Base-by-base conservation (phyloP, 2,888 invertebrate genomes). In the Drosophila parthenogenetica region DNA sequence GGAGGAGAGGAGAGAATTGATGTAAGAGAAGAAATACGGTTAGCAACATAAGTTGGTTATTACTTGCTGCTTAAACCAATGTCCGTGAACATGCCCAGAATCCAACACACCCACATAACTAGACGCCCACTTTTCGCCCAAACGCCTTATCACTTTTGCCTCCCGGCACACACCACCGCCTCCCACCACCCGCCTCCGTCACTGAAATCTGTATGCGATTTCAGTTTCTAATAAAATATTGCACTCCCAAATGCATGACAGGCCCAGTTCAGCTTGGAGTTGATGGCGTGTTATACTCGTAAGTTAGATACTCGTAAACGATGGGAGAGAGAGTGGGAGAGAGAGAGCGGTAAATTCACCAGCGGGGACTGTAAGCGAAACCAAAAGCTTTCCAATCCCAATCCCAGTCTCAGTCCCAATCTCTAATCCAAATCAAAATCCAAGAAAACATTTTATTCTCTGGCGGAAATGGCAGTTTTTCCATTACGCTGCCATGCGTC, bases 41-140 rank as follows among this genome's bases (percentile, higher is more conserved):
- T 82, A 82, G 85, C 87, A 80, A 77, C 80, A 87, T 85, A 87
- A 87, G 87, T 87, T 87, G 82, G 85, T 87, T 84, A 87, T 84
- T 84, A 84, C 84, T 82, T 80, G 87, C 82, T 84, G 85, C 85
- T 84, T 81, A 87, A 78, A 71, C 85, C 82, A 79, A 77, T 70
- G 76, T 58, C 69, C 64, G 49, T 51, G 49, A 50, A 43, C 61
- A 45, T 17, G n/a, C 59, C 45, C 25, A 39, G 13, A 11, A 10
- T 17, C n/a, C 49, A 16, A 49, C 35, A 14, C 8, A 5, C 32
- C 58, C 49, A 22, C 7, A 13, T 19, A 32, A 37, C 13, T 5
- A 43, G 16, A 29, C 46, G 16, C 53, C 42, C 43, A 10, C 43
- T 8, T 39, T 5, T n/a, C 50, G 43, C 49, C 49, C 35, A 46